These are phyloP conservation scores for Protobothrops mucrosquamatus DNA, from an alignment of 2,113 vertebrate genomes.

Conservation along the genomic window DNA sequence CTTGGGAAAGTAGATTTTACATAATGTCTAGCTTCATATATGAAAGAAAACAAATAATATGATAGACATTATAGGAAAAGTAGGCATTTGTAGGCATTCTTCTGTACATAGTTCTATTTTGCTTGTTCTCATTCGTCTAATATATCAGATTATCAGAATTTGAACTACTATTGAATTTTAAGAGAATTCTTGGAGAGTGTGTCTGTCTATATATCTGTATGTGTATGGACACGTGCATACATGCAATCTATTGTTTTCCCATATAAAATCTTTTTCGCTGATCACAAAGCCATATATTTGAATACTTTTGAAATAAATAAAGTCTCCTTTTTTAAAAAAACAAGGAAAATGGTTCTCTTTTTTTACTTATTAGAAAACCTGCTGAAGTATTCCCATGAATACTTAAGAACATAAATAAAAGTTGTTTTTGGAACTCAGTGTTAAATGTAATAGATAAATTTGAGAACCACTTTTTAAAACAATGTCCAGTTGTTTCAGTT, in stretches of 20 bases:
- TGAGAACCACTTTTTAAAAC: not conserved
- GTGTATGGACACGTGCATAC: not conserved
- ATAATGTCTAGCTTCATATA: not conserved
- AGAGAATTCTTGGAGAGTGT: not conserved
- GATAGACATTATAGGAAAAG: not conserved
- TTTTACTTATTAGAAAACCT: not conserved
- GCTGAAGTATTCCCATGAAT: not conserved
- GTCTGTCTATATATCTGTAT: not conserved
- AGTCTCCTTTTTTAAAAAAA: too few species aligned
- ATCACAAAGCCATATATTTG: not conserved
- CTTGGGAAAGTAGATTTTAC: not conserved
- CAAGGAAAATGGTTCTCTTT: not conserved
- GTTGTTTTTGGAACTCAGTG: not conserved
- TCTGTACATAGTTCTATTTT: not conserved
- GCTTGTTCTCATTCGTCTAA: not conserved
- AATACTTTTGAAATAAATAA: not conserved
- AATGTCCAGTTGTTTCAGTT: not conserved
- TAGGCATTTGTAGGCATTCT: not conserved
- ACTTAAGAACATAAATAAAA: not conserved
- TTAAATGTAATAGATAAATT: not conserved
- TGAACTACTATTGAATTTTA: not conserved
- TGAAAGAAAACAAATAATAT: not conserved
- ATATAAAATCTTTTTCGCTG: not conserved
- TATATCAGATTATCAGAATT: not conserved
- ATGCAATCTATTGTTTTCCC: not conserved